A percentile compares a stretch with the other conserved stretches of the same genome.
phyloP scores from a whole-genome alignment of 2,888 invertebrate genomes.

The Synanthedon tipuliformis region DNA sequence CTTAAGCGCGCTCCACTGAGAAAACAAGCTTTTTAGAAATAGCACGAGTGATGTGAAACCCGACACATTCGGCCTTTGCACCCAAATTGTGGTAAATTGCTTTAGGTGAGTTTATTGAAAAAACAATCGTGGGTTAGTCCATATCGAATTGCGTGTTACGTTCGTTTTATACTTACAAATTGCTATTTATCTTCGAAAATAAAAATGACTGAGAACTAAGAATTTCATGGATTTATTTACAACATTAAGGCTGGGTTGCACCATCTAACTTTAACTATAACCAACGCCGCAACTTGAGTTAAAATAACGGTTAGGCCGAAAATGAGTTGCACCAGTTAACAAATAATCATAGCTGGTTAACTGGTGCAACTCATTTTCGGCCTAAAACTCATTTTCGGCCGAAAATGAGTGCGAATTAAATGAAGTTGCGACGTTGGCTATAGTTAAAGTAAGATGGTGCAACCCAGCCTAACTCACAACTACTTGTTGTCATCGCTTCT shows the following conservation, averaged over 20 bases:
- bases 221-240: neutral
- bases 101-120: slow-evolving; percentile 57
- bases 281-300: too few relatives aligned
- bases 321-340: too few relatives aligned
- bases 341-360: too few relatives aligned
- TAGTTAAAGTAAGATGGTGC: too few relatives aligned
- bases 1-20: slow-evolving; percentile 60
- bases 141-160: slow-evolving; percentile 26
- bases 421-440: too few relatives aligned
- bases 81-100: slow-evolving; percentile 58
- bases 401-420: too few relatives aligned
- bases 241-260: too few relatives aligned
- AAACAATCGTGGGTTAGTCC: slow-evolving; percentile 36
- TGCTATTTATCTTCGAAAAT: slow-evolving; percentile 20
- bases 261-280: too few relatives aligned
- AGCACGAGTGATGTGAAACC: slow-evolving; percentile 46
- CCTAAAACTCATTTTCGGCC: too few relatives aligned
- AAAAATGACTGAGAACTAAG: slow-evolving; percentile 12
- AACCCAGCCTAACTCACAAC: too few relatives aligned
- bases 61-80: slow-evolving; percentile 51
- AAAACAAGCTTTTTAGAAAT: slow-evolving; percentile 68
- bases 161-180: slow-evolving; percentile 13
- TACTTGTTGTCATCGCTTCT: slow-evolving; percentile 24
- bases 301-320: too few relatives aligned
- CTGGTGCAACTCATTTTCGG: too few relatives aligned